phyloP scores from a whole-genome alignment of 2,113 vertebrate species.

The Solea senegalensis region DNA sequence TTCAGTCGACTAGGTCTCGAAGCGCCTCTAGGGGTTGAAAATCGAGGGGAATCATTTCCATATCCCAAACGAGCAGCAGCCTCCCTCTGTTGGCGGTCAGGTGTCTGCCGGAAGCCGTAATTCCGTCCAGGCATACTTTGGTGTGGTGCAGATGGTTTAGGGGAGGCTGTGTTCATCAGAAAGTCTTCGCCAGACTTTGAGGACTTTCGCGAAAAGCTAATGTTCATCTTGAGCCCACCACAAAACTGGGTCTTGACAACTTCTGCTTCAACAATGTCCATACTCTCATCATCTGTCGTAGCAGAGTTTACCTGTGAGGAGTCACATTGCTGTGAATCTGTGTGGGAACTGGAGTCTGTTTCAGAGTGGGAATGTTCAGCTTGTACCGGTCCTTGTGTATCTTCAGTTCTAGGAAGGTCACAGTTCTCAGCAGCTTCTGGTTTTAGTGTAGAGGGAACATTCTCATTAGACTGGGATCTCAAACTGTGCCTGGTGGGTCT shows the following conservation, averaged over 20 bases:
- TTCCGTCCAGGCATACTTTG: conserved; percentile 36
- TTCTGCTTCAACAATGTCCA: conserved; percentile 61
- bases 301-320: conserved; percentile 65
- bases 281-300: conserved; percentile 58
- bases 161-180: neutral
- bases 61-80: conserved; percentile 81
- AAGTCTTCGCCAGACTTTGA: conserved; percentile 35
- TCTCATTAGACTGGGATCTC: conserved; percentile 33
- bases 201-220: conserved; percentile 57
- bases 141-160: neutral
- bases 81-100: conserved; percentile 85
- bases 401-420: neutral
- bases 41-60: conserved; percentile 32
- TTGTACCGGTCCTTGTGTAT: neutral
- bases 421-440: conserved; percentile 8
- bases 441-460: neutral
- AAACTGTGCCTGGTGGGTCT: conserved; percentile 7
- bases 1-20: conserved; percentile 23
- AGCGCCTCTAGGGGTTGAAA: conserved; percentile 64
- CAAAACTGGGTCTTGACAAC: conserved; percentile 55
- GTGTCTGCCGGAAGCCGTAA: conserved; percentile 81
- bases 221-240: conserved; percentile 60
- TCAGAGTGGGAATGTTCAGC: conserved; percentile 30
- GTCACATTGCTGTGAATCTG: conserved; percentile 44
- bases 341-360: conserved; percentile 48